Base-by-base conservation (phyloP, 2,888 invertebrate genomes). In the Lasioglossum morio region DNA sequence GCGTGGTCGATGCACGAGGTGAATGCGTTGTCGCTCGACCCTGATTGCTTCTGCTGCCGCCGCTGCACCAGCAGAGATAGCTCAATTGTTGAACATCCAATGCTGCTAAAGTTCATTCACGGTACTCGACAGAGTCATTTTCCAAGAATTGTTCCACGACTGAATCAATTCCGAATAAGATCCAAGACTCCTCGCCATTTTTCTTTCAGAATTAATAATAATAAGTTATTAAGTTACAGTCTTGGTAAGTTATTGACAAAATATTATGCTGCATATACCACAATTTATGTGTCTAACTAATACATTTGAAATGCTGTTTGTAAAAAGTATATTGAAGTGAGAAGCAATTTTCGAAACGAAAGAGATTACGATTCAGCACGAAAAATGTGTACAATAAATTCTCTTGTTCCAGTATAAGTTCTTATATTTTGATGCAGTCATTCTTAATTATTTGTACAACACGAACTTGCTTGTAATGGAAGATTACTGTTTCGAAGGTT, bases 41-140 rank as follows among this genome's bases (percentile, higher is more conserved):
- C 89, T 94, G 94, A 94, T 94, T 94, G 93, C 93, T 91, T 87
- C 87, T 89, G 79, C 83, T 88, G 86, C 79, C 79, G 83, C 77
- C 78, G 80, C 81, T 82, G 86, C 79, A 84, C 77, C 85, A 86
- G 85, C 90, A 88, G 81, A 92, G 94, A 94, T 93, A 92, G 93
- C 93, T 94, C 94, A 94, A 94, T 94, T 94, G 94, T 91, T 92
- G 87, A 91, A 92, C 91, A 91, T 88, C 79, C 88, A 91, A 82
- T 91, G 87, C 86, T 89, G 30, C 88, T 91, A 90, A 90, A 87
- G 90, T 90, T 91, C 88, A 82, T 87, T 88, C 87, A 75, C 57
- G 82, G 75, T 84, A 91, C 86, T 86, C 82, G 74, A 73, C 66
- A 40, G 40, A 73, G 79, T 79, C 73, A 53, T 34, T 85, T 86